These are phyloP conservation scores for Rousettus madagascariensis DNA, from an alignment of 2,797 vertebrate genomes.

Conservation along the genomic window DNA sequence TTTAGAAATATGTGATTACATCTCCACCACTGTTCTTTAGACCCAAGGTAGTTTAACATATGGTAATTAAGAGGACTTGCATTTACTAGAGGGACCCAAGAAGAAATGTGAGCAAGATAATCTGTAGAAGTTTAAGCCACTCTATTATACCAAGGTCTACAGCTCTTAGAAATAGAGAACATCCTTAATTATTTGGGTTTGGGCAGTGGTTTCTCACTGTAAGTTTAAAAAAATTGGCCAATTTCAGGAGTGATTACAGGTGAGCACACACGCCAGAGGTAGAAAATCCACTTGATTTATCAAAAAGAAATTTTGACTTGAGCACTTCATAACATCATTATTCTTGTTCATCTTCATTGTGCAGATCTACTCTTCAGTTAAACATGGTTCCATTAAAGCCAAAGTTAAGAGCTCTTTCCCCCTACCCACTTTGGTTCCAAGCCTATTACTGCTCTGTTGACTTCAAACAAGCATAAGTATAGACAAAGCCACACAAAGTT, in stretches of 20 bases:
- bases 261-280: neutral
- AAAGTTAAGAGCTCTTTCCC: neutral
- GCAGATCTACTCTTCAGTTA: slow-evolving; percentile 10
- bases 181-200: slow-evolving; percentile 36
- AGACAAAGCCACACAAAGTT: slow-evolving; percentile 4
- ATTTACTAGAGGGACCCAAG: slow-evolving; percentile 32
- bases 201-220: neutral
- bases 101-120: neutral
- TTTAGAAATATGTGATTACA: neutral
- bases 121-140: neutral
- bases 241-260: slow-evolving; percentile 14
- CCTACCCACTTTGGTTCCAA: neutral
- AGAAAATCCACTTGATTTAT: neutral
- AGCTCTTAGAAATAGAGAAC: slow-evolving; percentile 36
- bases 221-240: slow-evolving; percentile 7
- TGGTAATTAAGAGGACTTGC: slow-evolving; percentile 10
- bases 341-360: slow-evolving; percentile 23
- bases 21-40: neutral
- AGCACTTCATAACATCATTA: neutral
- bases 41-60: neutral
- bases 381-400: neutral
- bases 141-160: neutral
- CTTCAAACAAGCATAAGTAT: slow-evolving; percentile 43
- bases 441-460: neutral
- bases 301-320: slow-evolving; percentile 42